Evolutionary conservation across 2,797 vertebrate genomes (phyloP).

Genomic region (Hydrocynus forskahlii): DNA sequence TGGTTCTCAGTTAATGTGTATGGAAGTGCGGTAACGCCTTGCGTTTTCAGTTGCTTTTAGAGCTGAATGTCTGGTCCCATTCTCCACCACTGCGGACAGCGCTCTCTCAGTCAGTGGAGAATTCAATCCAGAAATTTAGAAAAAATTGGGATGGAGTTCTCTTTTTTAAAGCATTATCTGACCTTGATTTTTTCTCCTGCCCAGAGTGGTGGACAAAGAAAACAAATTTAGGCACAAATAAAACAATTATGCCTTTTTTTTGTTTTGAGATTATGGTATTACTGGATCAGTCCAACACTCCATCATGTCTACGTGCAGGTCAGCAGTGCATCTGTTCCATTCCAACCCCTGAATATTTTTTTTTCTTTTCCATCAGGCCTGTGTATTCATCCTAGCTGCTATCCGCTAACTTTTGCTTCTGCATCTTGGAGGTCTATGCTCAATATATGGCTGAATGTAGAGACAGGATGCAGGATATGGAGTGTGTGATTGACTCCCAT

Average conservation of each 20-base stretch:
- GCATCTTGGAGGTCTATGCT: neutral
- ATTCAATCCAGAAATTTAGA: too few relatives aligned
- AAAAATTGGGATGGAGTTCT: too few relatives aligned
- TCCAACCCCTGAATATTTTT: neutral
- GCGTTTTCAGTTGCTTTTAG: too few relatives aligned
- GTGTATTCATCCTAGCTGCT: neutral
- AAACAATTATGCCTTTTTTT: constrained; percentile 17
- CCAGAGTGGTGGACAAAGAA: neutral
- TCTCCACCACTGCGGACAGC: too few relatives aligned
- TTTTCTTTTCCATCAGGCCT: neutral
- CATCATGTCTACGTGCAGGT: neutral
- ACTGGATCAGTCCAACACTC: constrained; percentile 3
- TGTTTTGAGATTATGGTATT: constrained; percentile 13
- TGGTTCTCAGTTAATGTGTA: too few relatives aligned
- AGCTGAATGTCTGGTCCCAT: too few relatives aligned
- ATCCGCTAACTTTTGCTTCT: neutral
- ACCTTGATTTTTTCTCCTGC: too few relatives aligned
- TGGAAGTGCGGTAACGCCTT: too few relatives aligned
- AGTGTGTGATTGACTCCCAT: neutral
- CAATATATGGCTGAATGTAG: neutral
- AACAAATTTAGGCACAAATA: neutral
- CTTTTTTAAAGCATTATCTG: too few relatives aligned
- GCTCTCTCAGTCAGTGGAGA: too few relatives aligned
- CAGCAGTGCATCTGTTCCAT: neutral
- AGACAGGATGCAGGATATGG: too few relatives aligned